Percentiles rank a stretch among this genome's conserved stretches.
phyloP scores from a whole-genome alignment of 2,797 vertebrate genomes.

The Chloroceryle amazona region DNA sequence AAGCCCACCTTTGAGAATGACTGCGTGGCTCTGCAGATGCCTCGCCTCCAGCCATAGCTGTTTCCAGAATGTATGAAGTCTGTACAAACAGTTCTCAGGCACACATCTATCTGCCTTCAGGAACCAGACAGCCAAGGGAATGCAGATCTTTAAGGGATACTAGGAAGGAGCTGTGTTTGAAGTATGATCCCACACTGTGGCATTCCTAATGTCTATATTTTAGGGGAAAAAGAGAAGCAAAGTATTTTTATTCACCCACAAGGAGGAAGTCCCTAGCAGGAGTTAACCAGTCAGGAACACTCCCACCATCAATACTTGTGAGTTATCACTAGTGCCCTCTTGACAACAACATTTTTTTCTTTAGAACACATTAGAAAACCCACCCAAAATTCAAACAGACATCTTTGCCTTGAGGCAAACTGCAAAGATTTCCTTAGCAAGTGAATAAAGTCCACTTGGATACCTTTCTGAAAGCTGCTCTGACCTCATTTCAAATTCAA shows the following conservation, averaged over 20 bases:
- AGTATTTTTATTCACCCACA: background rate
- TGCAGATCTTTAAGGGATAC: background rate
- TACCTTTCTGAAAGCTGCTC: background rate
- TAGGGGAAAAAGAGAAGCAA: background rate
- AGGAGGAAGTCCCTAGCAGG: too few species aligned
- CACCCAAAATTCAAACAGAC: background rate
- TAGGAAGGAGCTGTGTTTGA: background rate
- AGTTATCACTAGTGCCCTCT: background rate
- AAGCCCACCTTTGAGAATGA: background rate
- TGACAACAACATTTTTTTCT: background rate
- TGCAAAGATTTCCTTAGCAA: background rate
- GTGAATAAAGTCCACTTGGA: background rate
- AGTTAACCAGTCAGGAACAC: background rate
- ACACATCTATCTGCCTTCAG: background rate
- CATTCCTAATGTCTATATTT: background rate
- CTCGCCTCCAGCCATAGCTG: background rate
- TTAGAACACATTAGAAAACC: background rate
- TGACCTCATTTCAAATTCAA: background rate
- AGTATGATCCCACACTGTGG: fast-evolving
- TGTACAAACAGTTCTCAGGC: background rate
- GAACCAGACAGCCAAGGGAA: background rate
- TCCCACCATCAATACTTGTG: background rate
- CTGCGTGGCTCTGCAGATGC: background rate
- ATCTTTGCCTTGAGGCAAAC: background rate
- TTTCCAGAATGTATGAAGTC: background rate